Evolutionary conservation across 2,888 invertebrate species (phyloP).

Genomic region (Leptarthrus brevirostris): DNA sequence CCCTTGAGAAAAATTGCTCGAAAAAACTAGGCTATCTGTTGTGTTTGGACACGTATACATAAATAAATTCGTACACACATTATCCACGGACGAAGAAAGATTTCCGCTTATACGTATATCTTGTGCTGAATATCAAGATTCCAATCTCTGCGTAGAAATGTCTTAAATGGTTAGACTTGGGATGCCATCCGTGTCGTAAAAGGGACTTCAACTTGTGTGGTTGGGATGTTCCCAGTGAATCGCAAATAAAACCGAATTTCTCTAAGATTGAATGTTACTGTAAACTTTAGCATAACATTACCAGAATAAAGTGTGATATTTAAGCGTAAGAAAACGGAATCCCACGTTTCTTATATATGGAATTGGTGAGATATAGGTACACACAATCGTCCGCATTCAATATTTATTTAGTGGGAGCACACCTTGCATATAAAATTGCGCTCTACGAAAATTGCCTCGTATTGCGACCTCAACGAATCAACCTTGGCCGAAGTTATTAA

Average conservation of each 20-base stretch:
- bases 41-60: background rate
- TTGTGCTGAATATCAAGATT: background rate
- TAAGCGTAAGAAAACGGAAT: background rate
- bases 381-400: background rate
- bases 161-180: background rate
- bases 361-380: background rate
- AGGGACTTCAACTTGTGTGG: background rate
- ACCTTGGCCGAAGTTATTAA: conserved; percentile 7
- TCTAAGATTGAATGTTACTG: conserved; percentile 19
- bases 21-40: background rate
- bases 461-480: too few relatives aligned
- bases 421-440: background rate
- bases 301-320: background rate
- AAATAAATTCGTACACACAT: background rate
- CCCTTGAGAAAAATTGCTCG: conserved; percentile 11
- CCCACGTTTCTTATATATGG: too few relatives aligned
- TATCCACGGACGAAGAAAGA: background rate
- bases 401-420: background rate
- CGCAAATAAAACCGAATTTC: conserved; percentile 37
- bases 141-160: background rate
- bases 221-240: background rate
- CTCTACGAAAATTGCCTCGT: background rate
- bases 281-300: conserved; percentile 29
- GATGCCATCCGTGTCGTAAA: background rate
- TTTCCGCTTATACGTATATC: background rate